These are phyloP conservation scores for Leptinotarsa haldemani DNA, from an alignment of 2,888 invertebrate genomes.

Conservation along the genomic window DNA sequence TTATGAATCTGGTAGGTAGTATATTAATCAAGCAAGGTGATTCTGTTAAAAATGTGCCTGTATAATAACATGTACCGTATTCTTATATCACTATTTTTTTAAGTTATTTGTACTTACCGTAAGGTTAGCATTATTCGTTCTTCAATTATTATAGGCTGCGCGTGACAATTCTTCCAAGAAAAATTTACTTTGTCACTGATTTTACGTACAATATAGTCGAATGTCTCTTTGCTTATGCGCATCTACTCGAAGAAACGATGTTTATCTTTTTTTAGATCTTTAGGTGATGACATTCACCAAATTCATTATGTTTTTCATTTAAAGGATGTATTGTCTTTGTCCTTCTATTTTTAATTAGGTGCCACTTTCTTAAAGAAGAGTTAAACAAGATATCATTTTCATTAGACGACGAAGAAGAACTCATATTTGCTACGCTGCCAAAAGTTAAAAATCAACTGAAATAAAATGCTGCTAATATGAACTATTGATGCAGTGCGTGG, in stretches of 20 bases:
- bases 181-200: constrained; percentile 22
- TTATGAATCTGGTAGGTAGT: no score
- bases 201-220: constrained; percentile 22
- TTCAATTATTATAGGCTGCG: constrained; percentile 21
- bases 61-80: not conserved
- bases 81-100: not conserved
- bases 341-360: constrained; percentile 19
- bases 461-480: no score
- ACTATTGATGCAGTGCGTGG: no score
- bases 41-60: no score
- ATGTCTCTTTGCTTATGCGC: constrained; percentile 23
- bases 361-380: constrained; percentile 20
- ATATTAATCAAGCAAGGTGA: no score
- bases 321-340: constrained; percentile 20
- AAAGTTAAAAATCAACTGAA: no score
- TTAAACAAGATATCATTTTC: constrained; percentile 22
- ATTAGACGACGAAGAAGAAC: not conserved
- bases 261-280: constrained; percentile 16
- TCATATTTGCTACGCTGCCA: no score
- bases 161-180: constrained; percentile 23
- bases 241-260: constrained; percentile 20
- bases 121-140: constrained; percentile 18
- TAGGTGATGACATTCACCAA: constrained; percentile 22
- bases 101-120: constrained; percentile 14
- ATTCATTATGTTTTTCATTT: constrained; percentile 20